Percentiles rank a stretch among this genome's conserved stretches.
phyloP scores from a whole-genome alignment of 1,140 invertebrate species.

The Uloborus diversus region DNA sequence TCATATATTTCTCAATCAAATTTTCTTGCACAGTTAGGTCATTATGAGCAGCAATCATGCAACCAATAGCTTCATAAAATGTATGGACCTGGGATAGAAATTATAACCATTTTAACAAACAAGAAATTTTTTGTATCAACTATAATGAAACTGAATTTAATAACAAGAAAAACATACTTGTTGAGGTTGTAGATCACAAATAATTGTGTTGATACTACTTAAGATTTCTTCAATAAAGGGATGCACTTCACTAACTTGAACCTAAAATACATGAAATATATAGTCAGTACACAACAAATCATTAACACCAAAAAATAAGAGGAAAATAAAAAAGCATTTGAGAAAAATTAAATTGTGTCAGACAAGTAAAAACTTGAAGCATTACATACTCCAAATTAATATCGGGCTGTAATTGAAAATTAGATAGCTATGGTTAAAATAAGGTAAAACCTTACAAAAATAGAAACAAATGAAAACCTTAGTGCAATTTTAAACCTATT shows the following conservation, averaged over 20 bases:
- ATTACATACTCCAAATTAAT: no score
- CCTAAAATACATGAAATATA: conserved; percentile 68
- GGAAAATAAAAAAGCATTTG: no score
- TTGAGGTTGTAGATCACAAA: conserved; percentile 97
- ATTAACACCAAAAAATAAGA: no score
- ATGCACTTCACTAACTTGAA: conserved; percentile 94
- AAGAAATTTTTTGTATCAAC: background rate
- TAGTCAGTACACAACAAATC: no score
- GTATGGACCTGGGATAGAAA: conserved; percentile 85
- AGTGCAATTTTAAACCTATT: no score
- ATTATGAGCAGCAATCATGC: conserved; percentile 97
- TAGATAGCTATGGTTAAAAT: no score
- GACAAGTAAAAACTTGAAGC: no score
- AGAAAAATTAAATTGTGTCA: no score
- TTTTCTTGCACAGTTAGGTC: conserved; percentile 89
- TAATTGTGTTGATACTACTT: conserved; percentile 93
- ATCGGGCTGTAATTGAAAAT: no score
- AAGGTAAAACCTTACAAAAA: no score
- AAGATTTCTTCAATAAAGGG: conserved; percentile 99
- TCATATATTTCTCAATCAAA: conserved; percentile 97
- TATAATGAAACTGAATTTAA: conserved; percentile 3
- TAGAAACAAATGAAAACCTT: no score
- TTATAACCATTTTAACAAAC: background rate
- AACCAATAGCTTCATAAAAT: conserved; percentile 99
- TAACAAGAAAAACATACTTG: conserved; percentile 72